A percentile compares a stretch with the other conserved stretches of the same genome.
These are phyloP conservation scores for Centrocercus urophasianus DNA, from an alignment of 2,113 vertebrate genomes.

Conservation along the genomic window DNA sequence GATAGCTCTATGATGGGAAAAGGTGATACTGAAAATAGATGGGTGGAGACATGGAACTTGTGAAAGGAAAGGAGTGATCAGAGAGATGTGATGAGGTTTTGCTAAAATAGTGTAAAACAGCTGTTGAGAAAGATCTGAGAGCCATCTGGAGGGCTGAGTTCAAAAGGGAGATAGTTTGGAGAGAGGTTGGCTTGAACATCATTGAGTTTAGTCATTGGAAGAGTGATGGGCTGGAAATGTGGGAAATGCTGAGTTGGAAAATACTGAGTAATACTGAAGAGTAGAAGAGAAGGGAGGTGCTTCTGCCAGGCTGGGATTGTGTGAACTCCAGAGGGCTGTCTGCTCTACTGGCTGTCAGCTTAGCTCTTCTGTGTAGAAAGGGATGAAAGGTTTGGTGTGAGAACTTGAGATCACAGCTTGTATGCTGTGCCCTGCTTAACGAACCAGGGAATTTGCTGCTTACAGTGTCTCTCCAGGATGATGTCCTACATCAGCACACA, in stretches of 20 bases:
- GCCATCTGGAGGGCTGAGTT: neutral
- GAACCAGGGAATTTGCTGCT: neutral
- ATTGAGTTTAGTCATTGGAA: neutral
- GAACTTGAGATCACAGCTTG: rapidly evolving
- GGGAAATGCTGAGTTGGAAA: neutral
- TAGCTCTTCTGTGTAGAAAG: neutral
- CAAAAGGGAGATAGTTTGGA: neutral
- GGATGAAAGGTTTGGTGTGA: neutral
- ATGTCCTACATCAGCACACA: neutral
- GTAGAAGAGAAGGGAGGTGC: neutral
- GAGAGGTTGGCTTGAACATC: neutral
- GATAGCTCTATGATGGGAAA: neutral
- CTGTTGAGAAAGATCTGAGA: neutral
- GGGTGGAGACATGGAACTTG: conserved; percentile 22
- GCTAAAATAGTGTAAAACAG: neutral
- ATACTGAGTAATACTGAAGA: neutral
- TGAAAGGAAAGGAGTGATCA: neutral
- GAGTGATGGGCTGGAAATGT: neutral
- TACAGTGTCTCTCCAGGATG: neutral
- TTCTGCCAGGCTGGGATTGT: neutral
- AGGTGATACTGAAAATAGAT: neutral
- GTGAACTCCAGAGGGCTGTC: neutral
- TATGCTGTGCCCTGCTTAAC: neutral
- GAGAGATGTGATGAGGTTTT: neutral
- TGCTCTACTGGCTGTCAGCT: neutral